phyloP scores from a whole-genome alignment of 1,140 invertebrate species.

The Heliconius nattereri region DNA sequence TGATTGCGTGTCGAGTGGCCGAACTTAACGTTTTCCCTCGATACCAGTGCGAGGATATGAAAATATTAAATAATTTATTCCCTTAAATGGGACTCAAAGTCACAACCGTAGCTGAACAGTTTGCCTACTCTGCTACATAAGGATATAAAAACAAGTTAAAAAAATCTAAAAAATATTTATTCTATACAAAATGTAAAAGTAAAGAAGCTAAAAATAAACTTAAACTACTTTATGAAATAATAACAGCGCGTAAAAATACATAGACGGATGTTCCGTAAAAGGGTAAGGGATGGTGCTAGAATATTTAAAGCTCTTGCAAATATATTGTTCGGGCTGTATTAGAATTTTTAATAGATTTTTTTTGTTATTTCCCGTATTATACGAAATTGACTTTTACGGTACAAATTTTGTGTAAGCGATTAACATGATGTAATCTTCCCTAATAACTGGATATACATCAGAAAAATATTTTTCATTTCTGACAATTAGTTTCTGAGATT shows the following conservation, averaged over 20 bases:
- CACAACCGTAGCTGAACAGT: background rate
- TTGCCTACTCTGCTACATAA: too few species aligned
- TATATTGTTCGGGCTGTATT: constrained; percentile 1
- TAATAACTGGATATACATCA: too few species aligned
- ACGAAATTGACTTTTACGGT: too few species aligned
- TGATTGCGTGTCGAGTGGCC: background rate
- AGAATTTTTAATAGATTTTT: background rate
- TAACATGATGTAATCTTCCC: too few species aligned
- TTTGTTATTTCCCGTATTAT: too few species aligned
- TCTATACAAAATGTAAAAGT: background rate
- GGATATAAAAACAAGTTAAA: background rate
- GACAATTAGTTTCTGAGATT: too few species aligned
- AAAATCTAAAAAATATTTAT: background rate
- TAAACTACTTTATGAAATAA: background rate
- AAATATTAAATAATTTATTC: background rate
- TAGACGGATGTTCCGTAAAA: background rate
- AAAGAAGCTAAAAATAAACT: background rate
- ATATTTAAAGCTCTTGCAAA: constrained; percentile 3
- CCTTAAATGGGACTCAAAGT: background rate
- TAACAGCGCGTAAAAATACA: constrained; percentile 3
- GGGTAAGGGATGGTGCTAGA: background rate
- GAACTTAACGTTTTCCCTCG: background rate
- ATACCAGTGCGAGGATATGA: background rate
- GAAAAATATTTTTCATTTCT: too few species aligned
- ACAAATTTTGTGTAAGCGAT: too few species aligned